These are phyloP conservation scores for Orientallactaga sibirica DNA, from an alignment of 2,797 vertebrate species.

Conservation along the genomic window DNA sequence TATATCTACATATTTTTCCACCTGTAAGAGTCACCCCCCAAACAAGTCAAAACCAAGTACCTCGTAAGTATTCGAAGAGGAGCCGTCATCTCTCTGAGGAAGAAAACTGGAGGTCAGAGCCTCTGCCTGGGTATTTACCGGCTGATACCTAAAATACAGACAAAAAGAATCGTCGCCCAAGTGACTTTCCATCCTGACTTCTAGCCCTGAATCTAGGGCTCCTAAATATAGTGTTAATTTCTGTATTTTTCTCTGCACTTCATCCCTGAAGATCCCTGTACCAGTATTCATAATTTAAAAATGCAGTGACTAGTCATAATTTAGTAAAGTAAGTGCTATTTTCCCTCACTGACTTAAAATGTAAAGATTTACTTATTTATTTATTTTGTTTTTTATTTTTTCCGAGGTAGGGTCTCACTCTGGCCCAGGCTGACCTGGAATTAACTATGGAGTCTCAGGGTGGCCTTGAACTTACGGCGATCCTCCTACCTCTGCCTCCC, in stretches of 20 bases:
- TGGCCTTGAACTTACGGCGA: no score
- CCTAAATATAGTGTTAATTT: not conserved
- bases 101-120: not conserved
- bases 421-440: no score
- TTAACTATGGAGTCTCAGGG: no score
- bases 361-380: not conserved
- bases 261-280: not conserved
- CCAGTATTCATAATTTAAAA: not conserved
- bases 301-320: not conserved
- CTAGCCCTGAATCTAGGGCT: not conserved
- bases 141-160: constrained; percentile 69
- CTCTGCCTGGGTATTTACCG: not conserved
- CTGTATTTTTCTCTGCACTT: not conserved
- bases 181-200: not conserved
- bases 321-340: not conserved
- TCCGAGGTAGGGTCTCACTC: no score
- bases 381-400: no score
- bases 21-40: not conserved
- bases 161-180: constrained; percentile 7
- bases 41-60: constrained; percentile 83
- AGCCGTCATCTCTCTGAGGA: constrained; percentile 84
- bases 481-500: no score
- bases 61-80: constrained; percentile 87
- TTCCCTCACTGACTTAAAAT: not conserved
- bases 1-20: not conserved